Conservation (phyloP, 2,888 invertebrate genomes). For the Drosophila atripex region DNA sequence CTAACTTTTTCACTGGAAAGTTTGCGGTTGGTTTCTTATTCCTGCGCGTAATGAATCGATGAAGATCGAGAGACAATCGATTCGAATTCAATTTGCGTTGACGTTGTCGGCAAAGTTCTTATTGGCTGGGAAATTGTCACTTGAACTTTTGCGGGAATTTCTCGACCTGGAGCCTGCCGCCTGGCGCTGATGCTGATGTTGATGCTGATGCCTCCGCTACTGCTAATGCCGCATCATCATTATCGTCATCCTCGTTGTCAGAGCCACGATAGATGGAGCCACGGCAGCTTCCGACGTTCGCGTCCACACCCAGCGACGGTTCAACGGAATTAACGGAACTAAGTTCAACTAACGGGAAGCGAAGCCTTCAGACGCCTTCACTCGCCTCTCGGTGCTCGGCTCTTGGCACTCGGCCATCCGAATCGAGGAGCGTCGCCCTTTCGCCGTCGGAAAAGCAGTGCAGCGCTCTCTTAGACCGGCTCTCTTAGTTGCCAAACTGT, state of each 20-base stretch:
- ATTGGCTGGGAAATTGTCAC: conserved; percentile 48
- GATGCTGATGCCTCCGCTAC: conserved; percentile 2
- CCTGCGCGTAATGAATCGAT: conserved; percentile 24
- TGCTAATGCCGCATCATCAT: conserved; percentile 45
- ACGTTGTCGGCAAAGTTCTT: conserved; percentile 24
- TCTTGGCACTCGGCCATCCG: conserved; percentile 5
- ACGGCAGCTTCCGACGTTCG: conserved; percentile 25
- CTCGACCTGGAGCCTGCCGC: conserved; percentile 45
- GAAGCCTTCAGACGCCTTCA: conserved; percentile 23
- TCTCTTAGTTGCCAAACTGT: conserved; percentile 67
- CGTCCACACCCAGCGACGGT: conserved; percentile 58
- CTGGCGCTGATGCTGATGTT: background rate
- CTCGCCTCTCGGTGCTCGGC: conserved; percentile 6
- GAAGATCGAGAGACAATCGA: conserved; percentile 35
- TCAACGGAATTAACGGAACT: conserved; percentile 61
- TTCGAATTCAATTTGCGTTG: conserved; percentile 35
- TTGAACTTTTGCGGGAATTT: conserved; percentile 40
- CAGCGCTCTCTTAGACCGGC: conserved; percentile 10
- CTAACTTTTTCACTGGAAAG: conserved; percentile 31
- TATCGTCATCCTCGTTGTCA: background rate
- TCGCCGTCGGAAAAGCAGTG: conserved; percentile 69
- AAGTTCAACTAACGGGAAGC: conserved; percentile 3
- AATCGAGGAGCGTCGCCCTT: conserved; percentile 8
- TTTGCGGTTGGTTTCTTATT: conserved; percentile 1
- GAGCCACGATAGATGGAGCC: conserved; percentile 20